Conservation (phyloP, 2,113 vertebrate species). For the Corythaixoides concolor region DNA sequence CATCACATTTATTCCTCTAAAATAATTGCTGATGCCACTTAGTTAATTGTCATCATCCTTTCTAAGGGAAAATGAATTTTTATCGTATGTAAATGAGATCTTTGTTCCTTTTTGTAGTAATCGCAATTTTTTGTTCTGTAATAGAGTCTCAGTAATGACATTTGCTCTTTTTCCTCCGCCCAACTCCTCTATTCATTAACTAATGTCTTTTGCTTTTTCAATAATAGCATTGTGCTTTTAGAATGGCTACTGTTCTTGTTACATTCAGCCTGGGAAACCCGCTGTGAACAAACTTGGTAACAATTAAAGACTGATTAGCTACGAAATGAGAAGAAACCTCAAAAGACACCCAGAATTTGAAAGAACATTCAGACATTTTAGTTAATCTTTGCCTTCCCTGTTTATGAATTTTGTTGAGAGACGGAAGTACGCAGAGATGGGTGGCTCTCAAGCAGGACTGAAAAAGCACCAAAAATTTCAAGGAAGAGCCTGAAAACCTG, state of each 20-base stretch:
- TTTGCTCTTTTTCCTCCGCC: background rate
- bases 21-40: background rate
- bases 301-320: background rate
- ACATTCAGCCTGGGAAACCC: background rate
- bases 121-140: rapidly evolving
- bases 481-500: background rate
- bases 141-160: background rate
- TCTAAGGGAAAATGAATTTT: background rate
- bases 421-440: background rate
- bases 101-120: background rate
- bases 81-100: background rate
- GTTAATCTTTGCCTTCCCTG: background rate
- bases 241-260: background rate
- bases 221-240: background rate
- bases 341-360: background rate
- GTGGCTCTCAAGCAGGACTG: background rate
- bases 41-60: background rate
- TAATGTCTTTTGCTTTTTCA: background rate
- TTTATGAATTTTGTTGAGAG: background rate
- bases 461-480: background rate
- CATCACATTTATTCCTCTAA: background rate
- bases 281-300: background rate
- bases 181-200: background rate
- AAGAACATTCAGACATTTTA: background rate
- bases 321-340: background rate